Conservation (phyloP, 2,797 vertebrate genomes). For the Galaxias olidus region DNA sequence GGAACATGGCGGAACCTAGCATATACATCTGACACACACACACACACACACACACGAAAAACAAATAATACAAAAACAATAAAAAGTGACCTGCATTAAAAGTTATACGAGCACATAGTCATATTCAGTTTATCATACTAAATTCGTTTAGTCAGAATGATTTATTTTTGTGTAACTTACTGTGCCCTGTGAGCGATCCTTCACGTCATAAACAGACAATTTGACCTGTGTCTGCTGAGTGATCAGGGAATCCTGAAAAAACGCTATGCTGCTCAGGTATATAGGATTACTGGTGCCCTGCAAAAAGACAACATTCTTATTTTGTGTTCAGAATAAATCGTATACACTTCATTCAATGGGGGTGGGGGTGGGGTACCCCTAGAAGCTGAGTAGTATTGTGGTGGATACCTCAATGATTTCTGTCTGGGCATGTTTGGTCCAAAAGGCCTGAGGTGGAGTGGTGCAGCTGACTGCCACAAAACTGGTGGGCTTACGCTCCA, state of each 20-base stretch:
- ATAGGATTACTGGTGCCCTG: conserved; percentile 98
- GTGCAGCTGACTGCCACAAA: conserved; percentile 98
- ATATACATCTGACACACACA: conserved; percentile 89
- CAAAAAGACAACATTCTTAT: conserved; percentile 21
- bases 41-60: conserved; percentile 5
- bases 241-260: conserved; percentile 97
- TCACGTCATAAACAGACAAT: conserved; percentile 96
- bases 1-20: conserved; percentile 90
- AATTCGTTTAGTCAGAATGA: neutral
- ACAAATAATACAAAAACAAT: neutral
- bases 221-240: conserved; percentile 98
- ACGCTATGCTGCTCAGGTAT: conserved; percentile 96
- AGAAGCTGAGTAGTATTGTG: neutral
- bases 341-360: no score
- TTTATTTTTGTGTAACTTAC: conserved; percentile 64
- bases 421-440: conserved; percentile 98
- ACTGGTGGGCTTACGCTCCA: conserved; percentile 96
- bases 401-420: conserved; percentile 94
- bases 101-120: no score
- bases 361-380: no score
- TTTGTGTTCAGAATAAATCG: no score
- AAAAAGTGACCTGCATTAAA: neutral
- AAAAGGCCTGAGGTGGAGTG: conserved; percentile 98
- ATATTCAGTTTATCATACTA: neutral
- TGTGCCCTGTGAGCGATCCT: conserved; percentile 98